These are phyloP conservation scores for Cabera pusaria DNA, from an alignment of 2,888 invertebrate species.

Conservation along the genomic window DNA sequence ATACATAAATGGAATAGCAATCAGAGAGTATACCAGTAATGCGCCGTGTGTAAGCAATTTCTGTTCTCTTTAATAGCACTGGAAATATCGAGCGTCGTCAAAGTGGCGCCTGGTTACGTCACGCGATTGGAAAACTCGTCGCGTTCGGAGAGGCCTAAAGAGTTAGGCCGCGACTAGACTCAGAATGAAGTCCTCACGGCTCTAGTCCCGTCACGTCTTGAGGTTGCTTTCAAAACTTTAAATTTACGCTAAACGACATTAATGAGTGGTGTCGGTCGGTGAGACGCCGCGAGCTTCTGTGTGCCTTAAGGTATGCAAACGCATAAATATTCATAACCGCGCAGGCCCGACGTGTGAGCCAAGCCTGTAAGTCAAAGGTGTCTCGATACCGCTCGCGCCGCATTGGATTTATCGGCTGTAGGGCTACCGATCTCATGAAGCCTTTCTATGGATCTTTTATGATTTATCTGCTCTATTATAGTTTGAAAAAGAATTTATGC, in stretches of 20 bases:
- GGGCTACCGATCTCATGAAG: slow-evolving; percentile 39
- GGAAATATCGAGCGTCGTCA: slow-evolving; percentile 47
- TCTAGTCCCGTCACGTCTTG: slow-evolving; percentile 64
- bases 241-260: slow-evolving; percentile 70
- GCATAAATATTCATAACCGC: slow-evolving; percentile 65
- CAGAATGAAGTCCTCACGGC: slow-evolving; percentile 47
- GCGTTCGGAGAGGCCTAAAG: slow-evolving; percentile 58
- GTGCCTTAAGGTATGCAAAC: slow-evolving; percentile 44
- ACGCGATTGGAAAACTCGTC: slow-evolving; percentile 71
- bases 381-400: slow-evolving; percentile 46
- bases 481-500: too few relatives aligned
- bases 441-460: too few relatives aligned
- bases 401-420: slow-evolving; percentile 27
- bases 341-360: slow-evolving; percentile 55
- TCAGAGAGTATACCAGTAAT: slow-evolving; percentile 17
- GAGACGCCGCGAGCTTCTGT: slow-evolving; percentile 45
- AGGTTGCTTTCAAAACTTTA: slow-evolving; percentile 72
- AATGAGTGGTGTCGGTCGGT: slow-evolving; percentile 58
- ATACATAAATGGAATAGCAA: slow-evolving; percentile 20
- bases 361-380: slow-evolving; percentile 65
- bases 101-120: slow-evolving; percentile 75
- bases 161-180: slow-evolving; percentile 59
- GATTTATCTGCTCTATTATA: too few relatives aligned
- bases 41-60: slow-evolving; percentile 34
- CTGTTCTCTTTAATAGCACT: slow-evolving; percentile 39